Evolutionary conservation across 2,113 vertebrate species (phyloP), one percentile per base, ranked within the genome.

Genomic region (Vombatus ursinus): DNA sequence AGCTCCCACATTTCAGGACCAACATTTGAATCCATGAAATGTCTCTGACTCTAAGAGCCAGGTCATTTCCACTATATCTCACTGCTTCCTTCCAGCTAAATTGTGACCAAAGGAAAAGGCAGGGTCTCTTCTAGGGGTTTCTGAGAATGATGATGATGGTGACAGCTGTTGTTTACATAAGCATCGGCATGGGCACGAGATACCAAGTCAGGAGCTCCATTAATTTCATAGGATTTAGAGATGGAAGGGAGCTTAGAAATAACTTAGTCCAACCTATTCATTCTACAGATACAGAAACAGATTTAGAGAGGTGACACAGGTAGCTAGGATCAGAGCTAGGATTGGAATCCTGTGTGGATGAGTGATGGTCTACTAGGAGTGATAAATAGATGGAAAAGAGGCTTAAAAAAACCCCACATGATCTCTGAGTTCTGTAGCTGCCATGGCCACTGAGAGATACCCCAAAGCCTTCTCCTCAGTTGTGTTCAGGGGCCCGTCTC

Each of bases 351-450:
- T 9, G 8, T 89, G 37, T 90, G 16, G 51, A 47, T 48, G 50
- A 92, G 44, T 48, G 44, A 49, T n/a, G 26, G 37, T 44, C 8
- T 94, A 3, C 26, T 23, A 26, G 7, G 22, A 0, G 12, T 89
- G n/a, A 19, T 53, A 54, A 44, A n/a, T 51, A 47, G 90, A 53
- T 25, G 47, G 26, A n/a, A 89, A 91, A 31, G 89, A 48, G 49
- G 26, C 37, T 52, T 2, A 61, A 49, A 77, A 44, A 89, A 90
- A 50, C 57, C 11, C 25, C 11, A 52, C 0, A 0, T 44, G 52
- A 91, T 53, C 49, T 47, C 2, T 25, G 16, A 9, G 50, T 12
- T 26, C 0, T 0, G n/a, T 54, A 12, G 8, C 50, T 0, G 25
- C 23, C 23, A 28, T 9, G 11, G 37, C 48, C 90, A 93, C 54